Base-by-base conservation (phyloP, 2,797 vertebrate genomes). In the Scarus forsteni region DNA sequence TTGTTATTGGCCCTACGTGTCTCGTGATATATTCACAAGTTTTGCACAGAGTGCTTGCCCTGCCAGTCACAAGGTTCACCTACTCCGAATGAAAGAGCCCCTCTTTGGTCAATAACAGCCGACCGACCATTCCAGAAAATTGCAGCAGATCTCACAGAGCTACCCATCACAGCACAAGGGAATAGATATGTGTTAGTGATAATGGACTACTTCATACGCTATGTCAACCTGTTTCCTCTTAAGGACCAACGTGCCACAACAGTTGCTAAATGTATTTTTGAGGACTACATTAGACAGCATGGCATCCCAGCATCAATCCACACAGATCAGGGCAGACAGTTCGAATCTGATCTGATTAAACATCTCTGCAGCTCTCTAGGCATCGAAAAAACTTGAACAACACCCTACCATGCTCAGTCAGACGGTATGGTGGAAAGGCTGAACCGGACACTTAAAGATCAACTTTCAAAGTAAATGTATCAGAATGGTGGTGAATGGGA, bases 1-100 rank as follows among this genome's bases (percentile, higher is more conserved):
- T 7, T 78, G 60, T 36, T 60, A 75, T 16, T 78, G 75, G 76
- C 72, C 69, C 6, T 81, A 63, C 3, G 73, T 81, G 68, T 16
- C 54, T 4, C 2, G 35, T 1, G 52, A 68, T 9, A 68, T 9
- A 27, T 27, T 16, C 16, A 39, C 5, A 63, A 45, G 36, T 80
- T 61, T 52, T 72, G 50, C 48, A 10, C 44, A 9, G 60, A 79
- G 19, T 82, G 83, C 34, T 10, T 79, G 3, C 66, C 66, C 10
- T 82, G 76, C 52, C 62, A 77, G 36, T 55, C 39, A 11, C 51
- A 38, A 6, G 3, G 48, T 13, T 69, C 51, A 34, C 52, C 59
- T 5, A 50, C 27, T 15, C 66, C 73, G 39, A 49, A 66, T 34
- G 51, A 65, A 45, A 34, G 48, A 14, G 74, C 63, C 11, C 66